Conservation (phyloP, 2,113 vertebrate species). For the Laticauda colubrina region DNA sequence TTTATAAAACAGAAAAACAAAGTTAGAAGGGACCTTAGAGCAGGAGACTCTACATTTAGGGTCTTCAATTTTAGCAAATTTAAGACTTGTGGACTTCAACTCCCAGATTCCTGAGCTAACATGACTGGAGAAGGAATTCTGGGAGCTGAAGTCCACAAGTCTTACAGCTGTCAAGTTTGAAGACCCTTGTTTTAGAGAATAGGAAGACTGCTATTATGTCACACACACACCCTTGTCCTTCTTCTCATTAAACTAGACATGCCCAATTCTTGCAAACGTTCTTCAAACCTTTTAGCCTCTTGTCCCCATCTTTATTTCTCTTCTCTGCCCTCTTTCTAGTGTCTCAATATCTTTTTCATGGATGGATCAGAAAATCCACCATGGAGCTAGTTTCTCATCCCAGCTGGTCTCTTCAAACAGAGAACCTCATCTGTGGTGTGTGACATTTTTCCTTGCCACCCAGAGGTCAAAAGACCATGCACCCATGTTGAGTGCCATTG, state of each 20-base stretch:
- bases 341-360: not conserved
- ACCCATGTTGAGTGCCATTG: not conserved
- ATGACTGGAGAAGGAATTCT: no score
- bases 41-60: no score
- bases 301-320: not conserved
- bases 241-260: no score
- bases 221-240: no score
- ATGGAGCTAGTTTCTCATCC: slow-evolving; percentile 40
- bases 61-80: no score
- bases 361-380: slow-evolving; percentile 1
- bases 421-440: slow-evolving; percentile 41
- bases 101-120: no score
- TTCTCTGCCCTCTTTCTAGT: not conserved
- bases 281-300: not conserved
- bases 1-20: no score
- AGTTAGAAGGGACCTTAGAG: not conserved
- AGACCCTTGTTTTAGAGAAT: no score
- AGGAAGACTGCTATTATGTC: no score
- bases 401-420: slow-evolving; percentile 39
- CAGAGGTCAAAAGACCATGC: not conserved
- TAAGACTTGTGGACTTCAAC: no score
- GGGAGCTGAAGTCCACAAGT: no score
- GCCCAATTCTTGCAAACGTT: not conserved
- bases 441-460: not conserved
- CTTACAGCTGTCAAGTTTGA: no score